phyloP scores from a whole-genome alignment of 2,888 invertebrate genomes.

The Euclidia mi region DNA sequence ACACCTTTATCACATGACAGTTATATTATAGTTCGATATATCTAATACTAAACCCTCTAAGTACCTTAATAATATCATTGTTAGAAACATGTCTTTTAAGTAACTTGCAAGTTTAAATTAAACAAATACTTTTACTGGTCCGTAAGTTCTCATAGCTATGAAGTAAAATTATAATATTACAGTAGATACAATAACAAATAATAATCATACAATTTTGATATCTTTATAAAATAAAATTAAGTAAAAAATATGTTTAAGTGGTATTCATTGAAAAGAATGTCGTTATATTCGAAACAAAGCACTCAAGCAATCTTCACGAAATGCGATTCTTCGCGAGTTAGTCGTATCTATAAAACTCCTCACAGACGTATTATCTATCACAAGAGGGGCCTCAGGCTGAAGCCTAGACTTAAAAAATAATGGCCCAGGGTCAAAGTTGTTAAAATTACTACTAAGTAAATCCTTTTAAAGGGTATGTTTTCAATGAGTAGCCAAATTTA shows the following conservation, averaged over 20 bases:
- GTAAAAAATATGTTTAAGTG: background rate
- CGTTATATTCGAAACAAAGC: slow-evolving; percentile 1
- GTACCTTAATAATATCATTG: slow-evolving; percentile 42
- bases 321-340: slow-evolving; percentile 1
- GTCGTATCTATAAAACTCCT: slow-evolving; percentile 1
- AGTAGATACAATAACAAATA: background rate
- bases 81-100: slow-evolving; percentile 28
- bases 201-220: slow-evolving; percentile 10
- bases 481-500: too few species aligned
- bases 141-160: slow-evolving; percentile 21
- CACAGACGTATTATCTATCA: slow-evolving; percentile 1
- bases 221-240: slow-evolving; percentile 1
- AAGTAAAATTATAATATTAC: slow-evolving; percentile 20
- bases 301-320: slow-evolving; percentile 2
- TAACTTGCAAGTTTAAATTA: slow-evolving; percentile 9
- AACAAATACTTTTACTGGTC: slow-evolving; percentile 31
- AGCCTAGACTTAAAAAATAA: too few species aligned
- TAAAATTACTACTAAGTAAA: slow-evolving; percentile 9
- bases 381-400: background rate
- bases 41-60: slow-evolving; percentile 52
- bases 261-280: background rate
- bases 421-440: background rate
- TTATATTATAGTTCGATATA: slow-evolving; percentile 47
- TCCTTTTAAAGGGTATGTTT: background rate
- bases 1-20: slow-evolving; percentile 66